phyloP scores from a whole-genome alignment of 2,113 vertebrate genomes.

The Tricholaema leucomelas region DNA sequence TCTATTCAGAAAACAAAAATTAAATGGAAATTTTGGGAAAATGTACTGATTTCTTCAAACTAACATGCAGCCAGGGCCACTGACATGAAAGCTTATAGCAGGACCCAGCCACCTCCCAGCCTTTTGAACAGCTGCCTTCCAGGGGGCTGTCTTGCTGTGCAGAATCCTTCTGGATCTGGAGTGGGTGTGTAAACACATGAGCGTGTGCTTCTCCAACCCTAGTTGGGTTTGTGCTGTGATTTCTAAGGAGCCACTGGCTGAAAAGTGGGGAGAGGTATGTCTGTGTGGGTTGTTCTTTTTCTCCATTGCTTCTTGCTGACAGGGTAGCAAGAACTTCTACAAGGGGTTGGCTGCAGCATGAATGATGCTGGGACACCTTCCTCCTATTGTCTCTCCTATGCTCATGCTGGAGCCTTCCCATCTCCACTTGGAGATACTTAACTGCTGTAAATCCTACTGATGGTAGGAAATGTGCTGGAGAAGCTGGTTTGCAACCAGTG shows the following conservation, averaged over 20 bases:
- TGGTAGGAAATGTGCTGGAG: background rate
- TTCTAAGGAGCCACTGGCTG: background rate
- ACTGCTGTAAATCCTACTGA: background rate
- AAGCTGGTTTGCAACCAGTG: background rate
- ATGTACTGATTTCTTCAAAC: background rate
- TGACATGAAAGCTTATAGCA: background rate
- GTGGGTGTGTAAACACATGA: background rate
- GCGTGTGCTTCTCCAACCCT: background rate
- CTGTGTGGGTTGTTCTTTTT: background rate
- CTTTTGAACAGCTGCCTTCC: background rate
- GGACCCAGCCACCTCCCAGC: background rate
- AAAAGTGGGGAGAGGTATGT: background rate
- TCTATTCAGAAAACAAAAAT: background rate
- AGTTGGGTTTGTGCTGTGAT: background rate
- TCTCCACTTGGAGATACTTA: background rate
- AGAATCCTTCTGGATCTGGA: background rate
- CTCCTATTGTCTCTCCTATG: background rate
- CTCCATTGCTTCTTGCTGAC: background rate
- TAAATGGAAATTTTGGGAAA: background rate
- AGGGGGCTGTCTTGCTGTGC: fast-evolving
- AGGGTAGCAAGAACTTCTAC: background rate
- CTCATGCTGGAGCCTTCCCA: background rate
- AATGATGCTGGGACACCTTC: background rate
- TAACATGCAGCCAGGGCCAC: background rate
- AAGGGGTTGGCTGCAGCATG: background rate